phyloP scores from a whole-genome alignment of 2,797 vertebrate genomes.

The Peromyscus nudipes region DNA sequence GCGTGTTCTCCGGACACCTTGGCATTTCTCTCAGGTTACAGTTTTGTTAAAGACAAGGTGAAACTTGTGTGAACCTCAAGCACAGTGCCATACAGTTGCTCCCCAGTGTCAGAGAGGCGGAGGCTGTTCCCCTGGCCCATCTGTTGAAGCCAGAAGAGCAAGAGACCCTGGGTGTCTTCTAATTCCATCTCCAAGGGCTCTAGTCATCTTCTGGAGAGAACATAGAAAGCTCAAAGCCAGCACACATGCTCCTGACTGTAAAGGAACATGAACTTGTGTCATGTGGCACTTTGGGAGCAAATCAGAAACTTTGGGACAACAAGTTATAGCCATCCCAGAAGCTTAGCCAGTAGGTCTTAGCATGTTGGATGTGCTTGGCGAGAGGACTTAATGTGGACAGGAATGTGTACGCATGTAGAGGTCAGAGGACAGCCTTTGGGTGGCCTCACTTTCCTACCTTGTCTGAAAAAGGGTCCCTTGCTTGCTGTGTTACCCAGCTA shows the following conservation, averaged over 20 bases:
- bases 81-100: not conserved
- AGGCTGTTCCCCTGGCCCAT: not conserved
- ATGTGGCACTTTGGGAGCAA: not conserved
- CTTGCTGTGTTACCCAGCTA: not conserved
- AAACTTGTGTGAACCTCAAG: not conserved
- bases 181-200: not conserved
- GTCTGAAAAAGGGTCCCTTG: too few species aligned
- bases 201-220: not conserved
- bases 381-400: not conserved
- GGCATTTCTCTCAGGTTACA: not conserved
- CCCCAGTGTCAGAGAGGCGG: not conserved
- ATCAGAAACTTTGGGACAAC: not conserved
- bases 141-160: not conserved
- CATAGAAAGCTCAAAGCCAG: not conserved
- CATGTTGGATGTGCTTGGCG: not conserved
- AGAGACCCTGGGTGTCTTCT: not conserved
- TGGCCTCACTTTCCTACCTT: not conserved
- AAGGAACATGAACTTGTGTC: not conserved
- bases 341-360: rapidly evolving
- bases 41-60: not conserved
- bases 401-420: not conserved
- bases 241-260: not conserved
- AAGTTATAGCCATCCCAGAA: not conserved
- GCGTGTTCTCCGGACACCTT: not conserved
- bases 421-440: not conserved